Percentiles rank a stretch among this genome's conserved stretches.
Evolutionary conservation across 2,113 vertebrate species (phyloP).

Genomic region (Aphelocoma coerulescens): DNA sequence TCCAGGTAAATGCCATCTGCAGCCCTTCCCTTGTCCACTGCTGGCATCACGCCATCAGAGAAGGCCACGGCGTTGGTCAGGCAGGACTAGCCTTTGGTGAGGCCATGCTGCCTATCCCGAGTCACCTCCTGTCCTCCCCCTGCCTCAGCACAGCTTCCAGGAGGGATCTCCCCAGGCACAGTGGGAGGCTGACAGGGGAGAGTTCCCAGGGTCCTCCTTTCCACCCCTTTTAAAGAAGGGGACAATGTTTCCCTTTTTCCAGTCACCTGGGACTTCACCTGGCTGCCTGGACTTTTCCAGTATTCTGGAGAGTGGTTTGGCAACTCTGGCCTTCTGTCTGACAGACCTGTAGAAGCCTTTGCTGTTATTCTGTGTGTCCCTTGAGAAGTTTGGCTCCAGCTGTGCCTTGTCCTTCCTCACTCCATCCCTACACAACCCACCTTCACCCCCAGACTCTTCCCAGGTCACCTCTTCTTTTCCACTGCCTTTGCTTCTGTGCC

Average conservation of each 20-base stretch:
- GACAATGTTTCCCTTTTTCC: no score
- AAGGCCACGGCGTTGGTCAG: neutral
- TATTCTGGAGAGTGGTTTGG: neutral
- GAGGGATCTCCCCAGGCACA: neutral
- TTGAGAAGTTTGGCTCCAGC: neutral
- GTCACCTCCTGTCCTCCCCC: neutral
- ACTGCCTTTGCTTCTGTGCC: neutral
- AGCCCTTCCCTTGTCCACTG: neutral
- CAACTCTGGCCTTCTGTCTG: neutral
- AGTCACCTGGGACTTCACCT: neutral
- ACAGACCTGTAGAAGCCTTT: neutral
- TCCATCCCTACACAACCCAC: no score
- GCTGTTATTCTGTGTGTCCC: neutral
- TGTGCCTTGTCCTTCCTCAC: neutral
- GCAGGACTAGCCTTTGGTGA: neutral
- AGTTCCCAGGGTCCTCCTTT: neutral
- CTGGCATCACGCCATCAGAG: neutral
- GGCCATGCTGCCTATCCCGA: accelerated
- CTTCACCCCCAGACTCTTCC: neutral
- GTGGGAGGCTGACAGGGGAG: neutral
- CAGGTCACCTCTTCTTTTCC: neutral
- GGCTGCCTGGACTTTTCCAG: neutral
- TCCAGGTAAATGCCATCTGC: neutral
- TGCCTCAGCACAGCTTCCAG: neutral
- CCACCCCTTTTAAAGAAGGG: no score